Base-by-base conservation (phyloP, 1,140 invertebrate species). In the Chymomyza costata region DNA sequence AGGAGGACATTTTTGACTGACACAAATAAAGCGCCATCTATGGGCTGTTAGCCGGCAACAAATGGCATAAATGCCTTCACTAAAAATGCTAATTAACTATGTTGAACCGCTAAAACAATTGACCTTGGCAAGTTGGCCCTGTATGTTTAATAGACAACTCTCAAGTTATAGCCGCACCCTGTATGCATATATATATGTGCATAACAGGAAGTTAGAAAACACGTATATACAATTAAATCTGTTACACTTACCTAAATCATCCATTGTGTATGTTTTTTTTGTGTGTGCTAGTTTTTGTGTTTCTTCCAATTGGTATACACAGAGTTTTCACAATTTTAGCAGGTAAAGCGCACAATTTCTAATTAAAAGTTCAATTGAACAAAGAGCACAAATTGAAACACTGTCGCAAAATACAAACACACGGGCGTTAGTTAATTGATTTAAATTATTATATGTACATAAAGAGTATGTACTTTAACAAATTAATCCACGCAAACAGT, bases 401-500 rank as follows among this genome's bases (percentile, higher is more conserved):
- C 21, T 3, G 21, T 3, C 3, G 8, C 21, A 25, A 8, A 3
- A 8, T 3, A 5, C 3, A 25, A 8, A 8, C 21, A 28, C 66
- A 60, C 44, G 67, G 57, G 38, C 44, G 50, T 49, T 25, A 58
- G 46, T 54, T 65, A 70, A 76, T 74, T 74, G 60, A 65, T 44
- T 55, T 51, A 41, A 31, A 55, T 63, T 63, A 31, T 2, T 11
- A 46, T 46, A n/a, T n/a, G n/a, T n/a, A 31, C 25, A 14, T 44
- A 30, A 14, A 7, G 45, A 31, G 28, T 15, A 47, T 8, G 21
- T 8, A 3, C 3, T 25, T 25, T 25, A 25, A 25, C 21, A 5
- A 25, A 53, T 56, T 56, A 58, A 56, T 71, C 71, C 71, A 76
- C 71, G 71, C 71, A 78, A 71, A 60, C 73, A 78, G 19, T 76